Base-by-base conservation (phyloP, 2,888 invertebrate genomes). In the Athripsodes cinereus region DNA sequence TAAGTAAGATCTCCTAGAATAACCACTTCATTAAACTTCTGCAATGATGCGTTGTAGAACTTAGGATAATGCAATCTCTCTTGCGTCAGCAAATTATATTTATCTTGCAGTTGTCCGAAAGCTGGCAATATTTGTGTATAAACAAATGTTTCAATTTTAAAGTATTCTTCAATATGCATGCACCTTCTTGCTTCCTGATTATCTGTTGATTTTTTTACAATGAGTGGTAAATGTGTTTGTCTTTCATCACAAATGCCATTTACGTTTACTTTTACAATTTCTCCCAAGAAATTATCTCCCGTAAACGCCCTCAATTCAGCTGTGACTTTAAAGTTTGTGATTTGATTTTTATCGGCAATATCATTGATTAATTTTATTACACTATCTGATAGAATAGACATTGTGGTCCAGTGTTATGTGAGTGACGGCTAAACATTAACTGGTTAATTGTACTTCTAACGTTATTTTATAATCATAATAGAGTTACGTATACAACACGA, bases 1-100 rank as follows among this genome's bases (percentile, higher is more conserved):
- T 26, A 44, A 31, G 59, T 63, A 50, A 66, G 34, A 31, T 66
- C 65, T 44, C 64, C 61, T 48, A 66, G 22, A 13, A 66, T 57
- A 8, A 66, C 51, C 40, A 62, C 52, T 57, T 65, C 65, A 16
- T 58, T 52, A 1, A 53, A 11, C 2, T 52, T 49, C 13, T 48
- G 53, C 6, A 16, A 47, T 6, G 22, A 46, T 1, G 48, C 21
- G 13, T 49, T 44, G 26, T 44, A 58, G 22, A 35, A 55, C 20
- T 49, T 58, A 1, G 55, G 52, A 18, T 18, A 53, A 6, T 40
- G 20, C 22, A 61, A 55, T 26, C 31, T n/a, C 11, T 26, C 44
- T 2, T 40, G 10, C 1, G 16, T 16, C 11, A 35, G 20, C 13
- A 61, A 22, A 2, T 16, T 40, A 20, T 22, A 19, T 1, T 44